These are phyloP conservation scores for Amiota mariae DNA, from an alignment of 2,888 invertebrate genomes.

Conservation along the genomic window DNA sequence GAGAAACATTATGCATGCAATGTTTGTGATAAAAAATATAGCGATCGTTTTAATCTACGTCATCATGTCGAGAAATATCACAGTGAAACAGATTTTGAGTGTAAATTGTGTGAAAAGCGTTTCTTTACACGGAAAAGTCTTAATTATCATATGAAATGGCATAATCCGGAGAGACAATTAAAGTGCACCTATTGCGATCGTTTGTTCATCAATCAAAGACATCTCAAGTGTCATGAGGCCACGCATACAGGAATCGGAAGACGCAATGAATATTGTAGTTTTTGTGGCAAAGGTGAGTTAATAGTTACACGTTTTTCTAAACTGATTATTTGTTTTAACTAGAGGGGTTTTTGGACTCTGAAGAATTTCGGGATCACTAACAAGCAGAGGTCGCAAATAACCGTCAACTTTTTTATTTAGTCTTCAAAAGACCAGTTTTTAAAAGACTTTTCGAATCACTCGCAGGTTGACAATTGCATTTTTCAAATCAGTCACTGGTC, in stretches of 20 bases:
- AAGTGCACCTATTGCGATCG: constrained; percentile 65
- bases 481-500: too few species aligned
- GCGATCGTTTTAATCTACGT: constrained; percentile 64
- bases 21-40: constrained; percentile 66
- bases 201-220: constrained; percentile 66
- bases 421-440: too few species aligned
- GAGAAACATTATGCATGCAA: constrained; percentile 60
- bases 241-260: constrained; percentile 60
- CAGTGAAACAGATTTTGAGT: constrained; percentile 67
- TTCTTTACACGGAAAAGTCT: constrained; percentile 68
- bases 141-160: constrained; percentile 69
- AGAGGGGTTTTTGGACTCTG: too few species aligned
- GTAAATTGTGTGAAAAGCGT: constrained; percentile 64
- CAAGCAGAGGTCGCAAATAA: too few species aligned
- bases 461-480: too few species aligned
- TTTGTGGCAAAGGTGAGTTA: constrained; percentile 52
- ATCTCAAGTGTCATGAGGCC: constrained; percentile 64
- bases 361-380: too few species aligned
- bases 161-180: constrained; percentile 63
- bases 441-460: too few species aligned
- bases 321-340: too few species aligned
- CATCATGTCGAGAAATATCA: constrained; percentile 68
- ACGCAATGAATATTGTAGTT: constrained; percentile 62
- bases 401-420: too few species aligned
- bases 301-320: too few species aligned